phyloP scores from a whole-genome alignment of 2,797 vertebrate species.

The Dendrocincla fuliginosa region DNA sequence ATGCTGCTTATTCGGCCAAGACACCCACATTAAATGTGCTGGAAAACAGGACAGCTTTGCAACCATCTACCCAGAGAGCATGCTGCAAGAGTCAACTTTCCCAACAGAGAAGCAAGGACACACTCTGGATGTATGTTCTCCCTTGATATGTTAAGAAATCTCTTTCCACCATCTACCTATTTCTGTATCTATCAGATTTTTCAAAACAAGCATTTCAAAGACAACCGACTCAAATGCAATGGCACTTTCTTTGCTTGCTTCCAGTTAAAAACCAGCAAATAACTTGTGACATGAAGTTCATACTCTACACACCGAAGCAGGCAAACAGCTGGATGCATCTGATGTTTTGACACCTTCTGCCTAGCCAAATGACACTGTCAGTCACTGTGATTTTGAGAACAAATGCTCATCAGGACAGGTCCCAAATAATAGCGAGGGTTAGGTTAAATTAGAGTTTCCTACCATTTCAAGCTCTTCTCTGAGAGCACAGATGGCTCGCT shows the following conservation, averaged over 20 bases:
- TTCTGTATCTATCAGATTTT: background rate
- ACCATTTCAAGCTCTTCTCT: conserved; percentile 98
- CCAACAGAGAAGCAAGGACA: background rate
- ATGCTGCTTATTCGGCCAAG: background rate
- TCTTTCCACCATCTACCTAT: background rate
- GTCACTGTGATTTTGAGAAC: background rate
- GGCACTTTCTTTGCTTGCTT: background rate
- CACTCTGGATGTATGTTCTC: background rate
- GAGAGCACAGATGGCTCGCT: conserved; percentile 94
- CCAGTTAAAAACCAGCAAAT: background rate
- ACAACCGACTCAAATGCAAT: background rate
- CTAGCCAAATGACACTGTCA: background rate
- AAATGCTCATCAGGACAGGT: background rate
- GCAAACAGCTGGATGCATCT: conserved; percentile 42
- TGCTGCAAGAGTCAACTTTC: background rate
- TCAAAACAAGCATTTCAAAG: background rate
- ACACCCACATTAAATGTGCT: background rate
- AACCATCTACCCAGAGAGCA: background rate
- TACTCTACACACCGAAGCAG: background rate
- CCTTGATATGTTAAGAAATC: background rate
- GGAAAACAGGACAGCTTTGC: background rate
- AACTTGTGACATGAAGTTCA: background rate
- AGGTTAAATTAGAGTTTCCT: background rate
- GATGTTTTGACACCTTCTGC: background rate
- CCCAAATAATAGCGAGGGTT: background rate